phyloP scores from a whole-genome alignment of 2,888 invertebrate species.

The Drosophila macrospina region DNA sequence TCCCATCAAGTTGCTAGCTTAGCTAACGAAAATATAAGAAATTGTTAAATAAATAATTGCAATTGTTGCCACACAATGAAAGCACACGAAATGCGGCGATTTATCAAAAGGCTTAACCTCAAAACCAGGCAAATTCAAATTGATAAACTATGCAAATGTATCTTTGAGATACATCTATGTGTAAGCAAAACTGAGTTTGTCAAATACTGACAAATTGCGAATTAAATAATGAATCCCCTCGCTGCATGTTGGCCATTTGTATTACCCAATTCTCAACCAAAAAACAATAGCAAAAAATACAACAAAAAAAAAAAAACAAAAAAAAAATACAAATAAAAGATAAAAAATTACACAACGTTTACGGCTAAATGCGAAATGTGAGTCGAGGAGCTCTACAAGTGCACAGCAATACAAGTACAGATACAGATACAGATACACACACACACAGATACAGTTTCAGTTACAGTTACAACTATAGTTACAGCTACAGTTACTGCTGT shows the following conservation, averaged over 20 bases:
- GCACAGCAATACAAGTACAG: slow-evolving; percentile 40
- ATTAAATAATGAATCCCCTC: slow-evolving; percentile 30
- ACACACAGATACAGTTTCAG: slow-evolving; percentile 25
- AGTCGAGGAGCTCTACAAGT: slow-evolving; percentile 60
- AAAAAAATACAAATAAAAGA: no score
- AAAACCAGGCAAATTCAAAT: slow-evolving; percentile 59
- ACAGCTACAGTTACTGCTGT: slow-evolving; percentile 19
- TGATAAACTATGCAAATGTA: slow-evolving; percentile 67
- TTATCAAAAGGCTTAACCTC: slow-evolving; percentile 60
- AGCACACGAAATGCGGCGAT: slow-evolving; percentile 39
- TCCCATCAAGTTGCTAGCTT: neutral
- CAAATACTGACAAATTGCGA: slow-evolving; percentile 57
- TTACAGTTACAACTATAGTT: slow-evolving; percentile 20
- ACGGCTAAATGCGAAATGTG: slow-evolving; percentile 53
- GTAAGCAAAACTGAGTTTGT: slow-evolving; percentile 37
- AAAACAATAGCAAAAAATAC: slow-evolving; percentile 42
- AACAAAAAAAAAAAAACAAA: no score
- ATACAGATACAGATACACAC: slow-evolving; percentile 23
- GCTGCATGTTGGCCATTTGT: slow-evolving; percentile 56
- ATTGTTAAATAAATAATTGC: slow-evolving; percentile 31
- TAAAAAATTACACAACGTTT: slow-evolving; percentile 63
- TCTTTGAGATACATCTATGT: slow-evolving; percentile 29
- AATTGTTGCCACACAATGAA: slow-evolving; percentile 26
- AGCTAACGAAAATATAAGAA: neutral
- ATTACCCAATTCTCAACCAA: slow-evolving; percentile 58